phyloP scores from a whole-genome alignment of 2,888 invertebrate species.

The Spatulosminthurus flaviceps region DNA sequence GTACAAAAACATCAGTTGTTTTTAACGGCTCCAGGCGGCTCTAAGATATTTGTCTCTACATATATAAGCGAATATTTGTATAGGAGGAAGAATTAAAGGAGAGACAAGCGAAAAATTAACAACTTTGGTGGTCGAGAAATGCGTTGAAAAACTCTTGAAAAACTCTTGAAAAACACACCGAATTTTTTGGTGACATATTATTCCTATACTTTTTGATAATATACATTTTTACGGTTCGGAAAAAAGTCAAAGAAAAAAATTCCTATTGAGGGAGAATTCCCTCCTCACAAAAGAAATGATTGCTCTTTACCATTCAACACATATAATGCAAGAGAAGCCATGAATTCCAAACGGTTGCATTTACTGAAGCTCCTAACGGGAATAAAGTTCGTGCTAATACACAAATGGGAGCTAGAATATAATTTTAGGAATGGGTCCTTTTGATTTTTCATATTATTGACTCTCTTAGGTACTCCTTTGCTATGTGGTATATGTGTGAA shows the following conservation, averaged over 20 bases:
- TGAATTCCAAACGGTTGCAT: neutral
- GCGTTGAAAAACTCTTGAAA: no score
- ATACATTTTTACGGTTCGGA: no score
- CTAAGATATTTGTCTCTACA: neutral
- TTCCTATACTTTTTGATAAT: no score
- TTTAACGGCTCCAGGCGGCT: conserved; percentile 13
- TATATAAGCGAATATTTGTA: no score
- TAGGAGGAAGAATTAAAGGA: neutral
- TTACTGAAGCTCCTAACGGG: neutral
- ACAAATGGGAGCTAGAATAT: neutral
- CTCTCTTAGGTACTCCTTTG: neutral
- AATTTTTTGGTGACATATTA: no score
- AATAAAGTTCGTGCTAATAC: neutral
- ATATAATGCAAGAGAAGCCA: no score
- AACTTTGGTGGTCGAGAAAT: conserved; percentile 18
- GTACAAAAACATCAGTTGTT: neutral
- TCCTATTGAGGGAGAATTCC: no score
- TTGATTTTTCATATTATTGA: neutral
- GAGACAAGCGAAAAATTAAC: conserved; percentile 9
- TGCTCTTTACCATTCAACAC: no score
- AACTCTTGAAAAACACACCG: neutral
- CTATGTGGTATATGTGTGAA: no score
- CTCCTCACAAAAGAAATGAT: no score
- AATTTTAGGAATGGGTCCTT: neutral
- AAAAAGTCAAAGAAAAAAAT: no score